phyloP scores from a whole-genome alignment of 2,113 vertebrate species.

The Caracal caracal region DNA sequence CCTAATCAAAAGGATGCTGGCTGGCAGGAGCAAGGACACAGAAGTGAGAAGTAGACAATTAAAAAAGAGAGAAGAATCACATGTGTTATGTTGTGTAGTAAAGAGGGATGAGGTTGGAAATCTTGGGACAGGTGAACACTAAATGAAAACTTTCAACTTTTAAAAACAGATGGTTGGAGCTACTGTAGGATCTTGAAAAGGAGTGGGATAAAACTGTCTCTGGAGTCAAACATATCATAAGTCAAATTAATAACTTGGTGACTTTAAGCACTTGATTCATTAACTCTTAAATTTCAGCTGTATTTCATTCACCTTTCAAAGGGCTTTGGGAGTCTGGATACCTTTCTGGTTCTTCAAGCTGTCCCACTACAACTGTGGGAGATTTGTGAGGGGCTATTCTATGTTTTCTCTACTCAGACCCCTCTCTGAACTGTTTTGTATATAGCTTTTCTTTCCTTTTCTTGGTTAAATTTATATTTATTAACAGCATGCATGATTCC shows the following conservation, averaged over 20 bases:
- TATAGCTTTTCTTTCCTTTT: not conserved
- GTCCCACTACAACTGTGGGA: not conserved
- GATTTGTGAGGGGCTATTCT: not conserved
- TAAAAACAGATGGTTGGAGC: not conserved
- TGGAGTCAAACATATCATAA: not conserved
- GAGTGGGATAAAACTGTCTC: not conserved
- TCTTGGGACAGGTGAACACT: not conserved
- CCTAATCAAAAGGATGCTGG: not conserved
- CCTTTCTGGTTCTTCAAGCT: not conserved
- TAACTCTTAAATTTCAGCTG: not conserved
- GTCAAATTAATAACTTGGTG: not conserved
- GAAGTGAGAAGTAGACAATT: not conserved
- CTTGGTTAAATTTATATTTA: constrained; percentile 15
- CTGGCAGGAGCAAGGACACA: not conserved
- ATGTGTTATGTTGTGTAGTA: not conserved
- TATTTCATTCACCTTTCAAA: not conserved
- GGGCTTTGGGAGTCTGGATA: not conserved
- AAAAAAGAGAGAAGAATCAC: not conserved
- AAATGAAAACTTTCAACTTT: not conserved
- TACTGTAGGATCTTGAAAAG: not conserved
- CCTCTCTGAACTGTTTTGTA: not conserved
- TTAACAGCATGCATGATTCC: not conserved
- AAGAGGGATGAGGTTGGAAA: not conserved
- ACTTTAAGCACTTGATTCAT: not conserved
- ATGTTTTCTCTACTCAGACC: not conserved